These are phyloP conservation scores for Enhydra lutris DNA, from an alignment of 2,113 vertebrate genomes.

Conservation along the genomic window DNA sequence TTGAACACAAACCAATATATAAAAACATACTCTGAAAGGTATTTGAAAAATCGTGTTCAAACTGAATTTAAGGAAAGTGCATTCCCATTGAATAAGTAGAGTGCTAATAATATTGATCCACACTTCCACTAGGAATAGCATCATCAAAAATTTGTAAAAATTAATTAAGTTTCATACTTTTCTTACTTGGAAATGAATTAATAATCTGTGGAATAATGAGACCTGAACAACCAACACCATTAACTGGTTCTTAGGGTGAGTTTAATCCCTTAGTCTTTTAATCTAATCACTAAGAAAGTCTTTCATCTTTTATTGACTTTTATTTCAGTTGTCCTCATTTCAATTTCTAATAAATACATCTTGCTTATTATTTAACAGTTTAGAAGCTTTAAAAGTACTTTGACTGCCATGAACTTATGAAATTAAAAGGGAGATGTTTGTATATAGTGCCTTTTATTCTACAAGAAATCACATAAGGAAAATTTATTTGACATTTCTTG, in stretches of 20 bases:
- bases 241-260: constrained; percentile 38
- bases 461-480: not conserved
- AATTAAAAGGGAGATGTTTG: constrained; percentile 6
- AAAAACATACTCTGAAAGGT: not conserved
- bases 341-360: constrained; percentile 39
- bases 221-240: not conserved
- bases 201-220: constrained; percentile 54
- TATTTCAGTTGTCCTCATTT: constrained; percentile 34
- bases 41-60: not conserved
- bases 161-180: constrained; percentile 57
- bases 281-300: constrained; percentile 50
- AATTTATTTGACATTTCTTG: not conserved
- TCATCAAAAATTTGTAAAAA: constrained; percentile 62
- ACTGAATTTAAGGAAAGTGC: constrained; percentile 5
- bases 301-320: constrained; percentile 58
- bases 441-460: not conserved
- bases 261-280: constrained; percentile 58
- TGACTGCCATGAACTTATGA: not conserved
- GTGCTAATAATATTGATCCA: constrained; percentile 64
- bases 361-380: constrained; percentile 31
- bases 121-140: constrained; percentile 31
- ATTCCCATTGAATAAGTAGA: constrained; percentile 49
- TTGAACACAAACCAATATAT: not conserved
- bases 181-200: constrained; percentile 65
- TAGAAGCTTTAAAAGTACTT: constrained; percentile 35